Conservation (phyloP, 2,113 vertebrate genomes). For the Nesoenas mayeri region DNA sequence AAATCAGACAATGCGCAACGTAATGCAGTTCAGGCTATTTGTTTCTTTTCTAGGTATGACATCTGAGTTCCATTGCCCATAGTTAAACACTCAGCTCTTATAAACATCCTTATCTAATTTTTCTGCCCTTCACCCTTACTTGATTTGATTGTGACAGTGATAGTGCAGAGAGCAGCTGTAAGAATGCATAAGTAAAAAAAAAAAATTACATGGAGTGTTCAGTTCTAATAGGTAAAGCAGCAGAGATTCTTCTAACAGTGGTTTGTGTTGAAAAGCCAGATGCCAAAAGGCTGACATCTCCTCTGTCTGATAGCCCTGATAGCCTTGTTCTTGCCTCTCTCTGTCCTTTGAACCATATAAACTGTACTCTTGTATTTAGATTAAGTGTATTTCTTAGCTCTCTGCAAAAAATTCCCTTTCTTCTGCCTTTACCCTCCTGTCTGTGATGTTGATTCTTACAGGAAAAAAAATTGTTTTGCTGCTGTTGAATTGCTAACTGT, state of each 20-base stretch:
- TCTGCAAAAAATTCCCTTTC: background rate
- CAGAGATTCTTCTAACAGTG: background rate
- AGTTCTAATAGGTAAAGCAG: background rate
- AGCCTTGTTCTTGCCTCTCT: background rate
- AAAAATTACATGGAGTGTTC: background rate
- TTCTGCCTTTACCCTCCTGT: accelerated
- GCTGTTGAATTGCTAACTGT: background rate
- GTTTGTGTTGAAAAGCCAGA: background rate
- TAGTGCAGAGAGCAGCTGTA: background rate
- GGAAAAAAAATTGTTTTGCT: background rate
- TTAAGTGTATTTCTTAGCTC: background rate
- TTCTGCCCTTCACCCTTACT: background rate
- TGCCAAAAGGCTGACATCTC: background rate
- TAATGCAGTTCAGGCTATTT: background rate
- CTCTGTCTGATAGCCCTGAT: background rate
- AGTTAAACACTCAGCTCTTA: background rate
- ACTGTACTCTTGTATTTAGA: background rate
- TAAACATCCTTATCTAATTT: background rate
- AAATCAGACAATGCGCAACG: background rate
- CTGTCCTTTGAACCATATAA: background rate
- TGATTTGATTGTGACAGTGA: background rate
- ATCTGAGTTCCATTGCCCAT: background rate
- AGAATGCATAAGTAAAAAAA: background rate
- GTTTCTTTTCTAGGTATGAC: background rate
- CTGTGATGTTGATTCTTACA: background rate